Evolutionary conservation across 2,888 invertebrate species (phyloP).

Genomic region (Aleiodes testaceus): DNA sequence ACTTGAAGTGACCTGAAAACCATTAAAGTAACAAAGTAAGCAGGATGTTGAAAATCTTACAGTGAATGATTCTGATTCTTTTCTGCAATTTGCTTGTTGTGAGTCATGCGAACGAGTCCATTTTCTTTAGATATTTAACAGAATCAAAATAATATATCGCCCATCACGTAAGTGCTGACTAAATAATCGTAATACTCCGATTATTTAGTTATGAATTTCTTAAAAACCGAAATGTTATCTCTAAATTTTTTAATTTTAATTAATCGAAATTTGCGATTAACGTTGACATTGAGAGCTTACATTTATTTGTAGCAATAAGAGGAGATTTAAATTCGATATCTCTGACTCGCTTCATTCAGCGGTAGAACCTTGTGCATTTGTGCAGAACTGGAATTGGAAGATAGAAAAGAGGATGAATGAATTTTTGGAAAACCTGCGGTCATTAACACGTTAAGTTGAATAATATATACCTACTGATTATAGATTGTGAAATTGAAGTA

Average conservation of each 20-base stretch:
- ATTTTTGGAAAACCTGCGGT: background rate
- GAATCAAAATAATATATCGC: too few species aligned
- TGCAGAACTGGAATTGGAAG: background rate
- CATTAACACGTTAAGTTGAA: background rate
- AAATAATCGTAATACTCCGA: too few species aligned
- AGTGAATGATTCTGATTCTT: background rate
- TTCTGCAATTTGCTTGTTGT: background rate
- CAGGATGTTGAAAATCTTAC: conserved; percentile 30
- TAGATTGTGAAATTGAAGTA: conserved; percentile 1
- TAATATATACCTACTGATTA: background rate
- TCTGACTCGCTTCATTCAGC: background rate
- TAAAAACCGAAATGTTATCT: background rate
- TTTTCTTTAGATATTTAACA: too few species aligned
- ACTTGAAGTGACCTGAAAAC: conserved; percentile 45
- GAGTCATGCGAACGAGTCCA: conserved; percentile 7
- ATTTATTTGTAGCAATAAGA: background rate
- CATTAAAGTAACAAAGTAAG: conserved; percentile 20
- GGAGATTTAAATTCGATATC: conserved; percentile 1
- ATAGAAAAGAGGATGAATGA: background rate
- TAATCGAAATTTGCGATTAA: background rate
- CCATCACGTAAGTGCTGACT: too few species aligned
- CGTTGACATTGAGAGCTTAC: conserved; percentile 12
- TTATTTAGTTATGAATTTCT: conserved; percentile 1
- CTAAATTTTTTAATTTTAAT: background rate
- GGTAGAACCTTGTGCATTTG: background rate